Percentiles rank a stretch among this genome's conserved stretches.
phyloP scores from a whole-genome alignment of 2,888 invertebrate species.

The Drosophila buzzatii region DNA sequence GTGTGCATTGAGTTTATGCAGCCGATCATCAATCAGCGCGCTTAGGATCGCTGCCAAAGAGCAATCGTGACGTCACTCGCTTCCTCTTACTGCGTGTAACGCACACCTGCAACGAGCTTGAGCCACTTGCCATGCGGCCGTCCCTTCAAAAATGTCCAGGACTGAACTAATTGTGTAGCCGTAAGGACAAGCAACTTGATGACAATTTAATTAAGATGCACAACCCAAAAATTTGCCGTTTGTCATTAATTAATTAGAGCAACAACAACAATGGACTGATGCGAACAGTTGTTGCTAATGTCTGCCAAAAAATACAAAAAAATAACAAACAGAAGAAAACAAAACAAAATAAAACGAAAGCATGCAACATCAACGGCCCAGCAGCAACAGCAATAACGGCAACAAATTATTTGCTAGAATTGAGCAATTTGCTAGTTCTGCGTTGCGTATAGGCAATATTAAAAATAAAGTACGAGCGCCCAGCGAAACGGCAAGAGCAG shows the following conservation, averaged over 20 bases:
- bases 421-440: conserved; percentile 68
- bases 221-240: conserved; percentile 34
- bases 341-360: conserved; percentile 12
- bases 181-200: conserved; percentile 34
- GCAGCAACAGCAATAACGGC: conserved; percentile 31
- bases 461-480: conserved; percentile 74
- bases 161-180: neutral
- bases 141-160: neutral
- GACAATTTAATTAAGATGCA: conserved; percentile 64
- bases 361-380: conserved; percentile 37
- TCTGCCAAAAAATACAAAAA: conserved; percentile 62
- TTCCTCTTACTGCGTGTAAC: neutral
- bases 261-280: conserved; percentile 77
- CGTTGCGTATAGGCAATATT: conserved; percentile 65
- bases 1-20: conserved; percentile 13
- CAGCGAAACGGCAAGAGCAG: conserved; percentile 50
- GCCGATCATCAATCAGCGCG: conserved; percentile 3
- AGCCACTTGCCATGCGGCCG: conserved; percentile 26
- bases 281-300: conserved; percentile 78
- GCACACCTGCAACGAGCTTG: conserved; percentile 20
- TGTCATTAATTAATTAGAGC: conserved; percentile 58
- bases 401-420: conserved; percentile 60
- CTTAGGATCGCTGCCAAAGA: conserved; percentile 16
- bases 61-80: conserved; percentile 35
- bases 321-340: conserved; percentile 8